phyloP scores from a whole-genome alignment of 2,113 vertebrate species.

The Cepphus grylle region DNA sequence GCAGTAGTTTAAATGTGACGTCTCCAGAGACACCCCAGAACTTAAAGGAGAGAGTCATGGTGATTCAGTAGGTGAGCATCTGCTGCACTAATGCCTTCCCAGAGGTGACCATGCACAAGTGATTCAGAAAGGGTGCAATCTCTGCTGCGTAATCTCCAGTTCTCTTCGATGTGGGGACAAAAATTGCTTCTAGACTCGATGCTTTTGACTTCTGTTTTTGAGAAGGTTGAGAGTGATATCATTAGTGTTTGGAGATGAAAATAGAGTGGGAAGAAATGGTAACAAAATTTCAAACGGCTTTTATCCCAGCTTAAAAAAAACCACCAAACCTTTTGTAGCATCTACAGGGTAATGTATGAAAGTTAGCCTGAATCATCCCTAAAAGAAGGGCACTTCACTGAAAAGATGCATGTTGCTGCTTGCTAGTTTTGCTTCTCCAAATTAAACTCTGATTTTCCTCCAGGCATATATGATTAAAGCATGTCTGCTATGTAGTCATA shows the following conservation, averaged over 20 bases:
- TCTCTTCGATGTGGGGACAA: neutral
- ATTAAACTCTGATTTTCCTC: neutral
- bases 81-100: neutral
- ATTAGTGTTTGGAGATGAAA: neutral
- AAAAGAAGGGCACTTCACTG: neutral
- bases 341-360: neutral
- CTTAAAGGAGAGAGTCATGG: no score
- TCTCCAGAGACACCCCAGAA: neutral
- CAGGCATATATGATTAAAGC: neutral
- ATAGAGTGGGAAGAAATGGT: neutral
- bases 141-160: neutral
- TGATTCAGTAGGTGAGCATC: neutral
- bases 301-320: neutral
- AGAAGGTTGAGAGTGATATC: neutral
- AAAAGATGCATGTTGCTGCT: neutral
- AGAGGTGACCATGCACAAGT: rapidly evolving
- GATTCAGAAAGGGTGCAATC: neutral
- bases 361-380: neutral
- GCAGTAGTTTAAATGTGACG: rapidly evolving
- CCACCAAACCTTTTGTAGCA: no score
- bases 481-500: neutral
- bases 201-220: neutral
- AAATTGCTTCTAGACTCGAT: neutral
- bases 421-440: neutral
- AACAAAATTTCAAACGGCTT: neutral